Conservation (phyloP, 2,113 vertebrate genomes). For the Sporophila hypoxantha region DNA sequence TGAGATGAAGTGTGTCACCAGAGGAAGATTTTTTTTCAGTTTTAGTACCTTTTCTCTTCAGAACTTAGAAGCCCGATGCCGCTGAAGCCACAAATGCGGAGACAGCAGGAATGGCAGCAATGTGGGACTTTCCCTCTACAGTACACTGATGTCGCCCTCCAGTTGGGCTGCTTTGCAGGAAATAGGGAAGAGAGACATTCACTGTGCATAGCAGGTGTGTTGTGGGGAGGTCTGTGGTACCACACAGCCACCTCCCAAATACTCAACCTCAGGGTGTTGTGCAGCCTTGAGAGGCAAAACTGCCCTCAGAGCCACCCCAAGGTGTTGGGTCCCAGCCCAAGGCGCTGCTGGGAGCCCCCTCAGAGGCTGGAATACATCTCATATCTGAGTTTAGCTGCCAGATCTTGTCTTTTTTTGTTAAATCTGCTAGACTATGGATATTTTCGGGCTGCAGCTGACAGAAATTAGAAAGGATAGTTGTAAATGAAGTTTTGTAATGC, state of each 20-base stretch:
- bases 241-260: no score
- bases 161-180: neutral
- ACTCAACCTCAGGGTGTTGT: neutral
- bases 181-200: fast-evolving
- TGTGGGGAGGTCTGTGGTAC: neutral
- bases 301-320: neutral
- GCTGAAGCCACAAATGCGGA: neutral
- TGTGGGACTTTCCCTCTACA: neutral
- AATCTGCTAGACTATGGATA: neutral
- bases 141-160: fast-evolving
- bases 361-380: neutral
- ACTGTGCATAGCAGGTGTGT: neutral
- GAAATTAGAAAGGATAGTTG: conserved; percentile 18
- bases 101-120: neutral
- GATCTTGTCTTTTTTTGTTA: neutral
- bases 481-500: conserved; percentile 7
- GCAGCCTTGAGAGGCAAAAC: neutral
- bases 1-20: conserved; percentile 49
- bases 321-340: neutral
- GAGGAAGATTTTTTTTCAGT: conserved; percentile 22
- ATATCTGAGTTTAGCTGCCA: neutral
- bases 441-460: conserved; percentile 10
- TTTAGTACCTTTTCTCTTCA: conserved; percentile 1
- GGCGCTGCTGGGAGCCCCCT: neutral
- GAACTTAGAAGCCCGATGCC: neutral